phyloP scores from a whole-genome alignment of 2,888 invertebrate species.

The Troides aeacus region DNA sequence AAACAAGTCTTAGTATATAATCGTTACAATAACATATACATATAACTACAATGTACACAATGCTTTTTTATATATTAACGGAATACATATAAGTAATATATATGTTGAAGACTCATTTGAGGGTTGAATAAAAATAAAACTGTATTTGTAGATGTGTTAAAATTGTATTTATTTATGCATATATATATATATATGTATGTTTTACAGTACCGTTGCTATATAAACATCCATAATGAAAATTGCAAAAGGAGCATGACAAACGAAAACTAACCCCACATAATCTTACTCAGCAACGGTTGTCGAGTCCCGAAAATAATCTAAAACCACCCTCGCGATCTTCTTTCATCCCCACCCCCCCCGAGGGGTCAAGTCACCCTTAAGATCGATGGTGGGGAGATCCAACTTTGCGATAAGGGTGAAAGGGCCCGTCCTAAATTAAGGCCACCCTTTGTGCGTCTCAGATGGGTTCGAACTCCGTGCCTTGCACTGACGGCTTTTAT shows the following conservation, averaged over 20 bases:
- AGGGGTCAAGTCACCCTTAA: conserved; percentile 78
- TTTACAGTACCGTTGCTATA: neutral
- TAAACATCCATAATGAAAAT: conserved; percentile 14
- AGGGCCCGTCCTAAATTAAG: conserved; percentile 65
- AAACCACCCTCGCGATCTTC: conserved; percentile 68
- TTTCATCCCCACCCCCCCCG: conserved; percentile 65
- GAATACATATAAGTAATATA: too few relatives aligned
- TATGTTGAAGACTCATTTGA: neutral
- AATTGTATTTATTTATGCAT: conserved; percentile 1
- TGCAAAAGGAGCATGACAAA: conserved; percentile 31
- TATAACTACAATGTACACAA: too few relatives aligned
- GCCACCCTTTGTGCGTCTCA: conserved; percentile 72
- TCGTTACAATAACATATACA: too few relatives aligned
- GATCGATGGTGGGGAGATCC: conserved; percentile 78
- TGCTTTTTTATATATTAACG: too few relatives aligned
- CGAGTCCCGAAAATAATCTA: conserved; percentile 51
- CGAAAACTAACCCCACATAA: conserved; percentile 72
- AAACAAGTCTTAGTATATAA: too few relatives aligned
- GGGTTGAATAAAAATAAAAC: neutral
- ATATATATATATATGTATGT: neutral
- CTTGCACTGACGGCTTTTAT: conserved; percentile 78
- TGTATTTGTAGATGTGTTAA: neutral
- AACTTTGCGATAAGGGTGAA: conserved; percentile 74
- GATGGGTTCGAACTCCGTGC: conserved; percentile 70
- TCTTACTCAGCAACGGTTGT: conserved; percentile 48